phyloP scores from a whole-genome alignment of 2,113 vertebrate species.

The Bettongia penicillata region DNA sequence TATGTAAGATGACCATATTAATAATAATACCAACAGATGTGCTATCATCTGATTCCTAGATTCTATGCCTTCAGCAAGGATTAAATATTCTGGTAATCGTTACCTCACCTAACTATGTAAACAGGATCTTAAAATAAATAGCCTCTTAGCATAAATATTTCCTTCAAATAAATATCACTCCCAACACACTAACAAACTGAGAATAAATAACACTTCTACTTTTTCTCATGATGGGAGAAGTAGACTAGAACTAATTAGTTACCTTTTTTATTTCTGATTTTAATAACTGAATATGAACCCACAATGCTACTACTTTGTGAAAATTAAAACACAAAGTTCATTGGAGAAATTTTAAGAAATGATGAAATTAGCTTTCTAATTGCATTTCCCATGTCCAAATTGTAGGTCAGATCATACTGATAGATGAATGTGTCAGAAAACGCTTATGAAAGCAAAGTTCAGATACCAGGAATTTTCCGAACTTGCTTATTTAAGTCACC shows the following conservation, averaged over 20 bases:
- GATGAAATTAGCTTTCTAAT: background rate
- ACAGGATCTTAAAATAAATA: background rate
- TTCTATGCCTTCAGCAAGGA: background rate
- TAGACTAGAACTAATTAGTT: background rate
- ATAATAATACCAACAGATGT: background rate
- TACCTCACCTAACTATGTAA: background rate
- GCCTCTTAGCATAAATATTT: no score
- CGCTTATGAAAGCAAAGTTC: background rate
- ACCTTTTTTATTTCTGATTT: background rate
- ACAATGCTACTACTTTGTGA: background rate
- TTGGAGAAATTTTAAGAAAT: background rate
- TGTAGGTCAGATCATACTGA: background rate
- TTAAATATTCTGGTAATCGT: background rate
- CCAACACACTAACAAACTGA: background rate
- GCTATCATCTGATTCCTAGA: background rate
- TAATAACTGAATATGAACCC: background rate
- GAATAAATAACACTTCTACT: background rate
- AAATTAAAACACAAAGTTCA: background rate
- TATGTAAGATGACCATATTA: background rate
- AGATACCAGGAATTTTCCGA: slow-evolving; percentile 34
- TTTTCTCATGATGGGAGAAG: background rate
- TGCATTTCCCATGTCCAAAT: background rate
- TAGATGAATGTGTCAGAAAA: slow-evolving; percentile 40
- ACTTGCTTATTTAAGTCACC: background rate
- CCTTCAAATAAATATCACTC: no score